Conservation (phyloP, 2,797 vertebrate genomes). For the Sciurus vulgaris region DNA sequence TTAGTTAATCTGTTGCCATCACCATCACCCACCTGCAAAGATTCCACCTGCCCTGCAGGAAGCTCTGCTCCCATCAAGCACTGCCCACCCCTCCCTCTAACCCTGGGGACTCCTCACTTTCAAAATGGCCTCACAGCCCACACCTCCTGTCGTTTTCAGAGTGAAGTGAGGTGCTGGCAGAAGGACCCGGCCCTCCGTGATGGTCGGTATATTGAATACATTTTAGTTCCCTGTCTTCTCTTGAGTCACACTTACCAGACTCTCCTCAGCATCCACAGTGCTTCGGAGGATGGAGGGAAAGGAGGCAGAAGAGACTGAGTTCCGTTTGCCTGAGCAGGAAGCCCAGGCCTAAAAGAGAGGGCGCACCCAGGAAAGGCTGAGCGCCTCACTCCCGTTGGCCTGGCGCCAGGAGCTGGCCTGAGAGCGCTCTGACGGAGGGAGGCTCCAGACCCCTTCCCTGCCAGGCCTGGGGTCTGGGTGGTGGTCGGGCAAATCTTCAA, state of each 20-base stretch:
- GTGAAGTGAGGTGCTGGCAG: not conserved
- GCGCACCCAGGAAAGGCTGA: not conserved
- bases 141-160: not conserved
- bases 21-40: not conserved
- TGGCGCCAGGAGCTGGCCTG: conserved; percentile 74
- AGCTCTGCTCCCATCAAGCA: not conserved
- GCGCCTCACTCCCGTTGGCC: not conserved
- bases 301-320: not conserved
- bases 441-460: conserved; percentile 74
- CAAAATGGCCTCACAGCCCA: not conserved
- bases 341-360: not conserved
- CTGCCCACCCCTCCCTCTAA: not conserved
- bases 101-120: not conserved
- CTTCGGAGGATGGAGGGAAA: not conserved
- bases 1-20: not conserved
- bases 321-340: not conserved
- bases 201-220: not conserved
- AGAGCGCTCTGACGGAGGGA: conserved; percentile 76
- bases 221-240: not conserved
- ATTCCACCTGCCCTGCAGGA: not conserved
- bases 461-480: conserved; percentile 61
- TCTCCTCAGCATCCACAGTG: not conserved
- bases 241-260: not conserved
- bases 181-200: rapidly evolving
- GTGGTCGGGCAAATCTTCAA: not conserved